Base-by-base conservation (phyloP, 2,888 invertebrate species). In the Andrena dorsata region DNA sequence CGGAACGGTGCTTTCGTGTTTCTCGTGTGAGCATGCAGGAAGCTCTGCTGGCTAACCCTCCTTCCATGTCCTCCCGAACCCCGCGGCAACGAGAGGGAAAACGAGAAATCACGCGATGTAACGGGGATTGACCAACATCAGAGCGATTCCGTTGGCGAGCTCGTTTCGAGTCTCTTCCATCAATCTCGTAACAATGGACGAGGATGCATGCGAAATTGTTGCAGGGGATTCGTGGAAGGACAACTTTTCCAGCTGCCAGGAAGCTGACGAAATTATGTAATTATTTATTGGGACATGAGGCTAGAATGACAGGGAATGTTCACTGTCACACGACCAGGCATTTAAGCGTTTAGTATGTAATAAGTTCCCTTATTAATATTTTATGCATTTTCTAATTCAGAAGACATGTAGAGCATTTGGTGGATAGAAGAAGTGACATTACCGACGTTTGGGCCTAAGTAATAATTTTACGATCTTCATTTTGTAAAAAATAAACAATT, bases 101-200 rank as follows among this genome's bases (percentile, higher is more conserved):
- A 66, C 56, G 61, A 80, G 70, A 81, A 81, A 78, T 84, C 86
- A 86, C 79, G 82, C 80, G 61, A 86, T 8, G 51, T 32, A 56
- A 32, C 49, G 28, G 28, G 64, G 49, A 35, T 76, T 56, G 30
- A 35, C 41, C 49, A 47, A 64, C 76, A 70, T 72, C 64, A 26
- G 64, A 49, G 47, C 76, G 73, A 76, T 72, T 68, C 41, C 61
- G 63, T 56, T 35, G 80, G 66, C 49, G 71, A 70, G 66, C 69
- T 83, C 77, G 71, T 83, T 71, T 53, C 73, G 7, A 56, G n/a
- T 72, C 28, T 23, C 63, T 23, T 47, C 23, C 64, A 23, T 51
- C 35, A 51, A 53, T 66, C 32, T 65, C 74, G 47, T 53, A 68
- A 53, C 73, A 49, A 23, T 8, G 30, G 41, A 20, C 41, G 20